Base-by-base conservation (phyloP, 2,113 vertebrate species). In the Peromyscus leucopus region DNA sequence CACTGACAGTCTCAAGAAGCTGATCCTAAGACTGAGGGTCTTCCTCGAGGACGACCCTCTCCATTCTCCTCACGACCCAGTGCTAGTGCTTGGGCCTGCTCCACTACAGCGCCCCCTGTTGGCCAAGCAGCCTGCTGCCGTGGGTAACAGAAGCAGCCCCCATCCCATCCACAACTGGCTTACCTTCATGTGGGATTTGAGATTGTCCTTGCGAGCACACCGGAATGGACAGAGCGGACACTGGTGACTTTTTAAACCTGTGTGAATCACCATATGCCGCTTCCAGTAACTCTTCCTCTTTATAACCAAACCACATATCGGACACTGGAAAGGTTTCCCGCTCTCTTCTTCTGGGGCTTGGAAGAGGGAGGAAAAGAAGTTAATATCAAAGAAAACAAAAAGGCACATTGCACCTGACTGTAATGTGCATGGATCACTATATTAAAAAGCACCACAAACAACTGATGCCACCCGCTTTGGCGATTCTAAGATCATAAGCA, bases 161-260 rank as follows among this genome's bases (percentile, higher is more conserved):
- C 5, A 21, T 5, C n/a, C 71, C 10, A 0, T 46, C 69, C 0
- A 0, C 22, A 21, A 75, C 48, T 6, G n/a, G 90, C 98, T 99
- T 99, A 99, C 99, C 99, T 99, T 99, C 99, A 99, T 99, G 98
- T 99, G 99, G 98, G 99, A 99, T 99, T 99, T 99, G 97, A 99
- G 99, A 99, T 99, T 99, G 99, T 99, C 99, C 99, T 99, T 99
- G 99, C 99, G 99, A 98, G 99, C 99, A 98, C 99, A 99, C 95
- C 99, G 99, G 98, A 99, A 99, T 24, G 99, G 99, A 98, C 99
- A 99, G 97, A 99, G 98, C 0, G 99, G 99, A 98, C 99, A 99
- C 98, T 99, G 99, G 98, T 99, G 99, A 98, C 99, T 99, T 99
- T 99, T 99, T 98, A 99, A 98, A 98, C 99, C 99, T 57, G 99